Conservation (phyloP, 2,797 vertebrate genomes). For the Aplochiton taeniatus region DNA sequence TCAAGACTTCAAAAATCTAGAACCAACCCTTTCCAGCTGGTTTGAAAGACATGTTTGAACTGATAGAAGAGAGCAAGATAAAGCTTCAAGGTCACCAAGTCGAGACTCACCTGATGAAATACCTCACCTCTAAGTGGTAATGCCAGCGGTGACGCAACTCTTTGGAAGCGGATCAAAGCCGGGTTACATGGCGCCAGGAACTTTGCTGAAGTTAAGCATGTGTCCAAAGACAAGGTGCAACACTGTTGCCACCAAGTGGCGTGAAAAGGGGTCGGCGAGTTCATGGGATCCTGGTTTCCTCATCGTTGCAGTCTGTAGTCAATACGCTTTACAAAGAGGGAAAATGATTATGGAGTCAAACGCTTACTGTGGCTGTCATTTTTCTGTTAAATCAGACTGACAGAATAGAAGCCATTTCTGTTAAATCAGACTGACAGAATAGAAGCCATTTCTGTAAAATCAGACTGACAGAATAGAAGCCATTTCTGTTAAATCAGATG, state of each 20-base stretch:
- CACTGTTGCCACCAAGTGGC: slow-evolving; percentile 78
- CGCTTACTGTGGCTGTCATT: not conserved
- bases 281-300: not conserved
- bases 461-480: too few species aligned
- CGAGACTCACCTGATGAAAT: slow-evolving; percentile 5
- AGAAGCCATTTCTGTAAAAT: too few species aligned
- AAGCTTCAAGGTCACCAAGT: not conserved
- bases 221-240: slow-evolving; percentile 38
- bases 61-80: not conserved
- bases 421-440: too few species aligned
- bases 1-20: not conserved
- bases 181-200: slow-evolving; percentile 14
- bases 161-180: not conserved
- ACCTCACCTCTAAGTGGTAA: not conserved
- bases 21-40: not conserved
- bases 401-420: too few species aligned
- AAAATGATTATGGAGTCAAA: slow-evolving; percentile 3
- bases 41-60: not conserved
- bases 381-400: too few species aligned
- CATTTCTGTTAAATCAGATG: too few species aligned
- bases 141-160: not conserved
- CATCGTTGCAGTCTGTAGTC: slow-evolving; percentile 1
- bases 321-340: not conserved
- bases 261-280: slow-evolving; percentile 20
- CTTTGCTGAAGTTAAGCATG: slow-evolving; percentile 16